phyloP scores from a whole-genome alignment of 2,113 vertebrate species.

The Tenebrosternarchus preto region DNA sequence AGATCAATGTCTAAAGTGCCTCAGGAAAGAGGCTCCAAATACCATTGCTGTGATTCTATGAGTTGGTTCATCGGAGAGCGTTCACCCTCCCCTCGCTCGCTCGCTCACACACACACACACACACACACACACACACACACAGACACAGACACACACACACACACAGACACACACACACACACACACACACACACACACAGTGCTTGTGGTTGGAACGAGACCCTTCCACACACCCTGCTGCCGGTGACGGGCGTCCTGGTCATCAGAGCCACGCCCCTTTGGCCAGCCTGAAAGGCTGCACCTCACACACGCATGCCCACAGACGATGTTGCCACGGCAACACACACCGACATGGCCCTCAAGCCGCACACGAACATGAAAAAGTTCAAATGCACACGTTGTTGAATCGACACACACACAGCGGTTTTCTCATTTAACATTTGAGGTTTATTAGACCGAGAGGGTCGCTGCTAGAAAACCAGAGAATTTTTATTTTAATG shows the following conservation, averaged over 20 bases:
- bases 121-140: slow-evolving; percentile 21
- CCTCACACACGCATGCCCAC: slow-evolving; percentile 23
- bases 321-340: too few species aligned
- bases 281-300: not conserved
- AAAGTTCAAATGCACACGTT: too few species aligned
- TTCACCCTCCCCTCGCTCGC: not conserved
- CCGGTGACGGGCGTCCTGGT: too few species aligned
- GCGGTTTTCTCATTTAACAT: slow-evolving; percentile 33
- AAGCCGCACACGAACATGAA: too few species aligned
- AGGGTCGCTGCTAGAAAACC: not conserved
- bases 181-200: not conserved
- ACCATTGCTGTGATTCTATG: slow-evolving; percentile 41
- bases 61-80: slow-evolving; percentile 32
- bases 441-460: slow-evolving; percentile 22
- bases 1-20: slow-evolving; percentile 24
- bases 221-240: not conserved
- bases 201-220: too few species aligned
- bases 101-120: slow-evolving; percentile 19
- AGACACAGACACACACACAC: not conserved
- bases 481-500: not conserved
- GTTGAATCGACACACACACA: slow-evolving; percentile 5
- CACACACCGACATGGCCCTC: not conserved
- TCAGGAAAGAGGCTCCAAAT: slow-evolving; percentile 33
- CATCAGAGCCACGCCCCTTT: too few species aligned
- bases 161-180: slow-evolving; percentile 13